Percentiles rank a stretch among this genome's conserved stretches.
Evolutionary conservation across 2,797 vertebrate species (phyloP).

Genomic region (Sebastes ruberrimus): DNA sequence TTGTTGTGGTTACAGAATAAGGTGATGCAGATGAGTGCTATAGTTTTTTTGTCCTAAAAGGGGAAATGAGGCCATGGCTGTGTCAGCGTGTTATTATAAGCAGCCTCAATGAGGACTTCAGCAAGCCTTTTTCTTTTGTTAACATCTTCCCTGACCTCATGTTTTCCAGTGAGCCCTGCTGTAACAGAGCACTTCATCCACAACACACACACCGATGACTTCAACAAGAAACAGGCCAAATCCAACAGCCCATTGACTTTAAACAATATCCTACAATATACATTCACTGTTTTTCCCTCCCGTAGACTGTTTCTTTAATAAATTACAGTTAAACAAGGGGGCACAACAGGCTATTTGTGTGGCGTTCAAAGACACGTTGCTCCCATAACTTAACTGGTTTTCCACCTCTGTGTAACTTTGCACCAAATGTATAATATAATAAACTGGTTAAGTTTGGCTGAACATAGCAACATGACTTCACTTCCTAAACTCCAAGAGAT

Average conservation of each 20-base stretch:
- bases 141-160: conserved; percentile 84
- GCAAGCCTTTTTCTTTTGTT: conserved; percentile 73
- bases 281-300: background rate
- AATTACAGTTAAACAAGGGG: conserved; percentile 27
- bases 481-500: conserved; percentile 69
- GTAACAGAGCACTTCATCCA: conserved; percentile 52
- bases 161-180: conserved; percentile 79
- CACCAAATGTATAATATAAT: conserved; percentile 65
- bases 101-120: conserved; percentile 51
- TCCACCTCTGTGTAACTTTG: conserved; percentile 52
- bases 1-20: conserved; percentile 20
- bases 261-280: conserved; percentile 39
- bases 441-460: conserved; percentile 57
- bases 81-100: conserved; percentile 58
- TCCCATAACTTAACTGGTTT: conserved; percentile 30
- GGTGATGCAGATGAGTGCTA: conserved; percentile 4
- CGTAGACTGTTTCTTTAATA: background rate
- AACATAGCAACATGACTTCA: conserved; percentile 67
- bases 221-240: conserved; percentile 52
- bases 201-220: conserved; percentile 56
- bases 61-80: conserved; percentile 47
- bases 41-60: conserved; percentile 18
- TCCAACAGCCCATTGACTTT: conserved; percentile 45
- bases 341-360: conserved; percentile 38
- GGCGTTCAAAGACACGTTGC: conserved; percentile 33